A percentile compares a stretch with the other conserved stretches of the same genome.
These are phyloP conservation scores for Mesoclemmys tuberculata DNA, from an alignment of 2,113 vertebrate species.

Conservation along the genomic window DNA sequence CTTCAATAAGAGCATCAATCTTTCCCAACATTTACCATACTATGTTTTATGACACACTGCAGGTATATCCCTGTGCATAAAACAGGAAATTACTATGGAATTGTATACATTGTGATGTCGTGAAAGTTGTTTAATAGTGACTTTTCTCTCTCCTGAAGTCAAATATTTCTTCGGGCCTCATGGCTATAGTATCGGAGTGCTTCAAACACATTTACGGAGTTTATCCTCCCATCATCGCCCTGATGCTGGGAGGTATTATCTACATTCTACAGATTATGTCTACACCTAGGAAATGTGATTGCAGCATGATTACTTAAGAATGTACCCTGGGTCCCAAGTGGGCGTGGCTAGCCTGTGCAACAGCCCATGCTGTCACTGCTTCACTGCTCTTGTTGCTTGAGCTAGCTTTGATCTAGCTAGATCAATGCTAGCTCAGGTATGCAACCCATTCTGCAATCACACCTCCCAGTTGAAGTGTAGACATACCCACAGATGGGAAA, in stretches of 20 bases:
- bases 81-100: background rate
- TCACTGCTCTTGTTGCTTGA: no score
- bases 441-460: background rate
- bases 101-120: background rate
- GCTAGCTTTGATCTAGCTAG: no score
- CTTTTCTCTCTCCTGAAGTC: slow-evolving; percentile 12
- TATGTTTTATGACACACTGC: background rate
- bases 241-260: background rate
- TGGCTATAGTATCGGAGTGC: slow-evolving; percentile 27
- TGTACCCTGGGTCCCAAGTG: background rate
- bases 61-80: background rate
- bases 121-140: background rate
- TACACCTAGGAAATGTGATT: background rate
- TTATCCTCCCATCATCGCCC: background rate
- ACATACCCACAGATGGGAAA: no score
- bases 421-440: background rate
- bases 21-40: background rate
- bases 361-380: no score
- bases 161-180: background rate
- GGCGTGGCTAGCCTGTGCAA: no score
- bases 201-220: slow-evolving; percentile 21
- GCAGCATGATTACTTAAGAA: background rate
- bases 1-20: background rate
- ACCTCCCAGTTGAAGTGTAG: no score
- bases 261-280: background rate